Base-by-base conservation (phyloP, 35 echinoderm and acorn worm genomes). In the Holothuria glaberrima region DNA sequence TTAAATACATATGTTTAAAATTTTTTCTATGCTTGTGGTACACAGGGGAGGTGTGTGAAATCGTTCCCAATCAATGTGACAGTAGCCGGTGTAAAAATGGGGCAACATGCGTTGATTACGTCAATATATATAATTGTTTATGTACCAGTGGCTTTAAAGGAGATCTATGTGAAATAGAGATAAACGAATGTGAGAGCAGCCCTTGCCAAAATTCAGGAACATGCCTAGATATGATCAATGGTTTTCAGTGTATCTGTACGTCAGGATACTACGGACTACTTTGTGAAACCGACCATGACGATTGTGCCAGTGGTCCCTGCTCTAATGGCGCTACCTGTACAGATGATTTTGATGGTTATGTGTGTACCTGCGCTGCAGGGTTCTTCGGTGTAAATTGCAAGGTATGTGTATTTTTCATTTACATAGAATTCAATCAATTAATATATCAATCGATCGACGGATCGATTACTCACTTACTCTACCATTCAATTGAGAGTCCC, bases 1-100 rank as follows among this genome's bases (percentile, higher is more conserved):
- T n/a, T n/a, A n/a, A n/a, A n/a, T n/a, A n/a, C n/a, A n/a, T n/a
- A n/a, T n/a, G n/a, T n/a, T n/a, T n/a, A n/a, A n/a, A n/a, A n/a
- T n/a, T n/a, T n/a, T n/a, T n/a, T n/a, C n/a, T n/a, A n/a, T n/a
- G n/a, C n/a, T n/a, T n/a, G n/a, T n/a, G n/a, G n/a, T n/a, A n/a
- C n/a, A n/a, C n/a, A n/a, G n/a, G n/a, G n/a, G n/a, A n/a, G n/a
- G n/a, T n/a, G n/a, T n/a, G n/a, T n/a, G n/a, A n/a, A n/a, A n/a
- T n/a, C n/a, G n/a, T n/a, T n/a, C n/a, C n/a, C n/a, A n/a, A n/a
- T n/a, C n/a, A 98, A 79, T 98, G 96, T 69, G 64, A 62, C 1
- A 94, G 93, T 9, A 67, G 82, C 9, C 96, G 93, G 14, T 98
- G 96, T 44, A 90, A 34, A 46, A 94, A 98, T 56, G 96, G 93